Conservation (phyloP, 2,888 invertebrate genomes). For the Nipponacmea schrenckii region DNA sequence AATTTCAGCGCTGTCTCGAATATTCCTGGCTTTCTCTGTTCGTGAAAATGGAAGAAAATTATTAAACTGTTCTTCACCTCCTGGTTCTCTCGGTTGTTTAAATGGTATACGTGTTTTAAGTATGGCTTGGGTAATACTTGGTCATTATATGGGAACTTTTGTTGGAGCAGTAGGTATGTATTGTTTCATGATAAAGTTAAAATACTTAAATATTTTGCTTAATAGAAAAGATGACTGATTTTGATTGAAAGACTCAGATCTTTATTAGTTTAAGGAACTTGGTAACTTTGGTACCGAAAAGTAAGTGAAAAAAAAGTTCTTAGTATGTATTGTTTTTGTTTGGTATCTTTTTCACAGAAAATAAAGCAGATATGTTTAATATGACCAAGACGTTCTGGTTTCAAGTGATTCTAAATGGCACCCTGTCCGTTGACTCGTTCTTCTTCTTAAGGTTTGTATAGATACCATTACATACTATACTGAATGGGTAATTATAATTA, state of each 20-base stretch:
- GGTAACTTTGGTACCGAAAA: no score
- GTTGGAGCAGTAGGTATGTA: not conserved
- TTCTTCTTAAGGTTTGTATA: constrained; percentile 28
- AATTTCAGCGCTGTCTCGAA: not conserved
- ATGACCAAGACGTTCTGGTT: not conserved
- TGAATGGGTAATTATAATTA: not conserved
- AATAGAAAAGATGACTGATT: no score
- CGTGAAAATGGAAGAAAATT: constrained; percentile 39
- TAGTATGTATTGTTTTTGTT: not conserved
- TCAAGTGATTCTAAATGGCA: constrained; percentile 31
- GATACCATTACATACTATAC: no score
- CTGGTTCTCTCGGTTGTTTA: constrained; percentile 73
- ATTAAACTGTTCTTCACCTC: constrained; percentile 32
- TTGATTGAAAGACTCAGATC: no score
- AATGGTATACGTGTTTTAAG: constrained; percentile 75
- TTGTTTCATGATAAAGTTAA: no score
- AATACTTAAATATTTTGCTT: no score
- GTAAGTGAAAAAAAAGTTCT: no score
- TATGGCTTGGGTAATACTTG: constrained; percentile 61
- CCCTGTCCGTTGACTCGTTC: constrained; percentile 34
- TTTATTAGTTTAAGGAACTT: no score
- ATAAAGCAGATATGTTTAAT: not conserved
- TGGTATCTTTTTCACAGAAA: not conserved
- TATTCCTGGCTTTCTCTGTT: constrained; percentile 42
- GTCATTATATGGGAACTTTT: constrained; percentile 43